Evolutionary conservation across 2,797 vertebrate species (phyloP).

Genomic region (Odontamblyopus lacepedii): DNA sequence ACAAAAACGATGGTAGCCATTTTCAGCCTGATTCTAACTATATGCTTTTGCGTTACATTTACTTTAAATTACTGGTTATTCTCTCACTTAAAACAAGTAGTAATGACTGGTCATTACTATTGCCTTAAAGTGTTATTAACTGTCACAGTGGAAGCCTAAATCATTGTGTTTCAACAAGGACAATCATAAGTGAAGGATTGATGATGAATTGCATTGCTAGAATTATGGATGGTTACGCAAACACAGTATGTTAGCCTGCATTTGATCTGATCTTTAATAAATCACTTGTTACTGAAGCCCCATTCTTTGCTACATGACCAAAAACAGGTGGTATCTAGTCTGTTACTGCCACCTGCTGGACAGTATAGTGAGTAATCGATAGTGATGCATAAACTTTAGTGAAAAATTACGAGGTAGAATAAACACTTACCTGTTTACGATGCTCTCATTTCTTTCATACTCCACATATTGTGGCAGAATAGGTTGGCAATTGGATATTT

Average conservation of each 20-base stretch:
- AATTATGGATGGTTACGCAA: not conserved
- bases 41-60: not conserved
- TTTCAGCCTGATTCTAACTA: not conserved
- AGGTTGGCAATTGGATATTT: constrained; percentile 34
- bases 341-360: constrained; percentile 59
- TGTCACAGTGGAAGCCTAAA: too few species aligned
- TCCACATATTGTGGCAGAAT: constrained; percentile 16
- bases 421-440: constrained; percentile 32
- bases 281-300: not conserved
- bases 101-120: too few species aligned
- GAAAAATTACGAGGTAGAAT: not conserved
- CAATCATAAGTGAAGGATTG: not conserved
- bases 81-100: not conserved
- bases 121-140: too few species aligned
- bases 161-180: not conserved
- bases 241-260: not conserved
- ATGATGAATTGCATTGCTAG: not conserved
- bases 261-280: not conserved
- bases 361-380: not conserved
- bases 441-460: constrained; percentile 8
- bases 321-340: not conserved
- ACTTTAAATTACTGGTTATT: not conserved
- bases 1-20: not conserved
- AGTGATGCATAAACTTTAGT: not conserved
- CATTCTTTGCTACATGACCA: not conserved